These are phyloP conservation scores for Pogonocherus hispidulus DNA, from an alignment of 2,888 invertebrate species.

Conservation along the genomic window DNA sequence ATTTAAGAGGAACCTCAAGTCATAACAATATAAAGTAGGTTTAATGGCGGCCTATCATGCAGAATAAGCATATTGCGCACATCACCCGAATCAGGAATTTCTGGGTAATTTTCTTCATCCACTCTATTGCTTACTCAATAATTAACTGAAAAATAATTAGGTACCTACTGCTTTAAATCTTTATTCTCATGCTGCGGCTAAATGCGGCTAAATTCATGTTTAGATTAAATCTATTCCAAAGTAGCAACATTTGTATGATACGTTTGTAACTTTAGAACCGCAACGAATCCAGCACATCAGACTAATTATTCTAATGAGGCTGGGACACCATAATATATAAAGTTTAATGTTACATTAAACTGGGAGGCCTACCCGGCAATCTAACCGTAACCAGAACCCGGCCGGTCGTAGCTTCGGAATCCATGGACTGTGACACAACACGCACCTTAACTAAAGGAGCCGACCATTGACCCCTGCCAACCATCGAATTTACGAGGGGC, in stretches of 20 bases:
- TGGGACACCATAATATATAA: background rate
- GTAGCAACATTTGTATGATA: too few relatives aligned
- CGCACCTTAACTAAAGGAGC: slow-evolving; percentile 8
- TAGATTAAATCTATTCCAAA: too few relatives aligned
- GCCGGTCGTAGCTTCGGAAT: slow-evolving; percentile 1
- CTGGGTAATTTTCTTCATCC: too few relatives aligned
- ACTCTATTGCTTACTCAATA: too few relatives aligned
- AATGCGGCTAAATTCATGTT: too few relatives aligned
- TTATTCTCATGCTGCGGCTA: too few relatives aligned
- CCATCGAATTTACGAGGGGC: slow-evolving; percentile 13
- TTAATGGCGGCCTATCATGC: background rate
- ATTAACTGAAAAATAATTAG: too few relatives aligned
- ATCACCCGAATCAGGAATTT: too few relatives aligned
- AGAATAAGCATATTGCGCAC: background rate
- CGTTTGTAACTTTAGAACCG: background rate
- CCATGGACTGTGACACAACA: slow-evolving; percentile 23
- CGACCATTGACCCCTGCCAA: slow-evolving; percentile 16
- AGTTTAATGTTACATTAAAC: slow-evolving; percentile 7
- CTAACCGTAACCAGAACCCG: slow-evolving; percentile 18
- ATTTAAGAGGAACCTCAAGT: background rate
- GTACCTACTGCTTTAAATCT: too few relatives aligned
- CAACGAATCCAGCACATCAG: background rate
- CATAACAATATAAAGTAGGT: background rate
- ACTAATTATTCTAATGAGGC: slow-evolving; percentile 16
- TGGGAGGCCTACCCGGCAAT: background rate